Evolutionary conservation across 2,888 invertebrate species (phyloP).

Genomic region (Rhamnusium bicolor): DNA sequence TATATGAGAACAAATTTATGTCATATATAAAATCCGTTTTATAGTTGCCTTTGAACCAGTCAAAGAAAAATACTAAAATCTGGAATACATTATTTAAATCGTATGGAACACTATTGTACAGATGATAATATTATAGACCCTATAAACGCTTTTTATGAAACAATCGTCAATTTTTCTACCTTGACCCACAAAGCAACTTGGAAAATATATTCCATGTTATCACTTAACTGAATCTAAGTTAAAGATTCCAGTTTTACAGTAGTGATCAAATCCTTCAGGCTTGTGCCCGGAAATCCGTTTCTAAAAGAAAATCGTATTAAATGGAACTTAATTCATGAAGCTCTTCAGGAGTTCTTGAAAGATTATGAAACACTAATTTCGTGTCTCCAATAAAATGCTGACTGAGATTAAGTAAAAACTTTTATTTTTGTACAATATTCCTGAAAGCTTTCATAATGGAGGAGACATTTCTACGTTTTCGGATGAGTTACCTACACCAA

Average conservation of each 20-base stretch:
- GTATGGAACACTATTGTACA: background rate
- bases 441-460: background rate
- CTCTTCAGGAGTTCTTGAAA: background rate
- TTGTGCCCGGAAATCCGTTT: background rate
- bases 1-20: background rate
- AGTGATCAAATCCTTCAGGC: background rate
- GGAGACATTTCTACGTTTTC: background rate
- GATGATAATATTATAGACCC: background rate
- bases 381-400: background rate
- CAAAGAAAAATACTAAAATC: background rate
- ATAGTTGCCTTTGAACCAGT: background rate
- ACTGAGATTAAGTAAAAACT: background rate
- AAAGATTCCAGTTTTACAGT: slow-evolving; percentile 3
- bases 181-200: background rate
- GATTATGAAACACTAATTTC: slow-evolving; percentile 3
- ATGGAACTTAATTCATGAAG: background rate
- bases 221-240: background rate
- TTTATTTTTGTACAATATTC: background rate
- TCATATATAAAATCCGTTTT: background rate
- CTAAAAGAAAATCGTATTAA: background rate
- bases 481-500: background rate
- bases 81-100: background rate
- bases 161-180: background rate
- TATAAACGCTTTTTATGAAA: background rate
- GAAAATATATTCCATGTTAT: background rate